phyloP scores from a whole-genome alignment of 2,797 vertebrate species.

The Acanthornis magna region DNA sequence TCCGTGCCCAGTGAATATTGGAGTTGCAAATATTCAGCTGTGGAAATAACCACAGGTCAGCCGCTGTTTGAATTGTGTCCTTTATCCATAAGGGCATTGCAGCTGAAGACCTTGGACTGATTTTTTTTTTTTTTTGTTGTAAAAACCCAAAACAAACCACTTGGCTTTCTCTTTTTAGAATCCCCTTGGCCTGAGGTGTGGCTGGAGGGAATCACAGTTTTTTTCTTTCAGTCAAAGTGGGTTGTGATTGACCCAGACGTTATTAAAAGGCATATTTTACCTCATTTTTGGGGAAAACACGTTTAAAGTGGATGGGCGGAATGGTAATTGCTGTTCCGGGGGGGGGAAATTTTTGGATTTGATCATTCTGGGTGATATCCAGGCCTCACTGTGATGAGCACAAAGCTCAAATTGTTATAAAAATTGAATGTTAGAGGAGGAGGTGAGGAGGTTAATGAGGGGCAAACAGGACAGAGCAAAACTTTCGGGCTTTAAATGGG shows the following conservation, averaged over 20 bases:
- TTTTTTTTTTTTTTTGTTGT: not conserved
- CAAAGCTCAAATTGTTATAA: too few species aligned
- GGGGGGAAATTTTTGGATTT: too few species aligned
- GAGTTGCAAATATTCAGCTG: not conserved
- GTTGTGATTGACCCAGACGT: not conserved
- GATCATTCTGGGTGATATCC: too few species aligned
- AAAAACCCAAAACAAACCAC: not conserved
- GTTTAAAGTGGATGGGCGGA: too few species aligned
- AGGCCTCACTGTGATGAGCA: too few species aligned
- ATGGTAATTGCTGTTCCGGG: too few species aligned
- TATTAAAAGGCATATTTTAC: not conserved
- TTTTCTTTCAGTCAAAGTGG: not conserved
- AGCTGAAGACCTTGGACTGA: too few species aligned
- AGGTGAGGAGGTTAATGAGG: not conserved
- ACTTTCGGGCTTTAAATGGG: not conserved
- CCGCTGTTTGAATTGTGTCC: too few species aligned
- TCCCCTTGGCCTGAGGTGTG: not conserved
- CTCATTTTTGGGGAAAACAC: not conserved
- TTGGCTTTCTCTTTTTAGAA: not conserved
- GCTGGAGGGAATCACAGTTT: not conserved
- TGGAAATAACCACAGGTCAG: not conserved
- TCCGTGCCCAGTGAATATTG: not conserved
- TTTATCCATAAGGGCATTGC: fast-evolving
- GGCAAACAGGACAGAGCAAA: not conserved
- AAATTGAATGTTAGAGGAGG: fast-evolving